Evolutionary conservation across 2,888 invertebrate species (phyloP).

Genomic region (Neoitamus cyanurus): DNA sequence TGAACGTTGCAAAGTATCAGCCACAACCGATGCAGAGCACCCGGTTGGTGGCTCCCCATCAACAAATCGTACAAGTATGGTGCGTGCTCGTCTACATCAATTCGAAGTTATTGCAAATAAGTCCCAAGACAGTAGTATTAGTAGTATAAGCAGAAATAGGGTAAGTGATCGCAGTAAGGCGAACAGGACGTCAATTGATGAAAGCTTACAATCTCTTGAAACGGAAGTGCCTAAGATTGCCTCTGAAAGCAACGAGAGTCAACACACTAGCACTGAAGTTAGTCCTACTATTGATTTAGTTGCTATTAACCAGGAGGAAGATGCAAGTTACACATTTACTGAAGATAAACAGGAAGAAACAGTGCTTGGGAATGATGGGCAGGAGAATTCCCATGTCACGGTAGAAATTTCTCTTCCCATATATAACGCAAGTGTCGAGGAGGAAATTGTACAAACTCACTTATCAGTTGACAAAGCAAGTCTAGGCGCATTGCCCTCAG

Average conservation of each 20-base stretch:
- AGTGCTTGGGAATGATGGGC: background rate
- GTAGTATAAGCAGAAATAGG: slow-evolving; percentile 45
- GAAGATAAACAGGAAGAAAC: background rate
- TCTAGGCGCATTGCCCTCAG: background rate
- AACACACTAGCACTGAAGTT: background rate
- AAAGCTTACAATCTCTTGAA: slow-evolving; percentile 31
- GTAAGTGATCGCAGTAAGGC: background rate
- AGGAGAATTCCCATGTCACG: background rate
- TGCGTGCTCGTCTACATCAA: slow-evolving; percentile 60
- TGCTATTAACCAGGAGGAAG: slow-evolving; percentile 9
- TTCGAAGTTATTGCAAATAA: slow-evolving; percentile 56
- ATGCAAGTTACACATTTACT: slow-evolving; percentile 25
- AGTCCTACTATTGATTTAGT: background rate
- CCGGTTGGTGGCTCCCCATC: background rate
- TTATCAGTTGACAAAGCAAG: slow-evolving; percentile 3
- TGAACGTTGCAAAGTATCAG: slow-evolving; percentile 47
- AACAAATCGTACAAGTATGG: slow-evolving; percentile 58
- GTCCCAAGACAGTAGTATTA: slow-evolving; percentile 44
- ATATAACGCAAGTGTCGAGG: background rate
- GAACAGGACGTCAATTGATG: background rate
- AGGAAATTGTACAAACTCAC: slow-evolving; percentile 1
- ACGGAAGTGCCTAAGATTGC: slow-evolving; percentile 49
- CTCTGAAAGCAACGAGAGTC: slow-evolving; percentile 22
- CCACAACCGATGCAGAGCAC: slow-evolving; percentile 39
- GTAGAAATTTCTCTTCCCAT: background rate